Conservation (phyloP, 2,888 invertebrate species). For the Chydorus sphaericus region DNA sequence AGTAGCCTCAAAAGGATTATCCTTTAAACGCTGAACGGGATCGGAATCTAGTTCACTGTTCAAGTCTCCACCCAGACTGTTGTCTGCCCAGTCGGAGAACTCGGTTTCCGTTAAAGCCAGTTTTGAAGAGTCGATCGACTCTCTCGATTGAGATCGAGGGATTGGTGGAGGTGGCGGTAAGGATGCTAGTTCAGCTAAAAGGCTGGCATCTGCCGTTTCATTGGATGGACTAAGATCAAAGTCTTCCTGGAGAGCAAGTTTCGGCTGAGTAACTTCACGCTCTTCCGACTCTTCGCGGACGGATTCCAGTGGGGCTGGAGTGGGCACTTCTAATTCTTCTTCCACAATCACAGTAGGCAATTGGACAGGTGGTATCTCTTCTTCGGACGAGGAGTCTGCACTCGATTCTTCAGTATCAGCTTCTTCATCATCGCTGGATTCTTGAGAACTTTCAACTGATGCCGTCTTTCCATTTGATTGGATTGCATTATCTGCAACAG, state of each 20-base stretch:
- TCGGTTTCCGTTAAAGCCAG: constrained; percentile 64
- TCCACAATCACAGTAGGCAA: neutral
- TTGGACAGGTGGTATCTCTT: neutral
- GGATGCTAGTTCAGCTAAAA: neutral
- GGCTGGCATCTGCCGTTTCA: neutral
- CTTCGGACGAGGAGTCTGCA: neutral
- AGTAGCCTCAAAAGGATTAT: neutral
- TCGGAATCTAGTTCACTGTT: constrained; percentile 45
- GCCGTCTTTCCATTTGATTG: neutral
- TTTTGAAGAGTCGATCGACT: constrained; percentile 24
- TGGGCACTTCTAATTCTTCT: neutral
- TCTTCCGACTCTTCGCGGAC: neutral
- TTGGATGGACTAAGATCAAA: constrained; percentile 3
- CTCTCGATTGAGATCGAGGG: constrained; percentile 34
- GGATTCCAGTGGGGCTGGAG: too few species aligned
- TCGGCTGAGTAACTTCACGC: neutral
- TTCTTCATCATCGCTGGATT: neutral
- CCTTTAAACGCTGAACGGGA: constrained; percentile 20
- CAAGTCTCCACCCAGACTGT: constrained; percentile 8
- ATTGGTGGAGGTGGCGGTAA: neutral
- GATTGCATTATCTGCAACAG: neutral
- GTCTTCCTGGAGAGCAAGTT: constrained; percentile 12
- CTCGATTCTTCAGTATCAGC: neutral
- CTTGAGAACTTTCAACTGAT: neutral
- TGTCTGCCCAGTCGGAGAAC: constrained; percentile 65